Conservation (phyloP, 2,888 invertebrate genomes). For the Caenorhabditis afra region DNA sequence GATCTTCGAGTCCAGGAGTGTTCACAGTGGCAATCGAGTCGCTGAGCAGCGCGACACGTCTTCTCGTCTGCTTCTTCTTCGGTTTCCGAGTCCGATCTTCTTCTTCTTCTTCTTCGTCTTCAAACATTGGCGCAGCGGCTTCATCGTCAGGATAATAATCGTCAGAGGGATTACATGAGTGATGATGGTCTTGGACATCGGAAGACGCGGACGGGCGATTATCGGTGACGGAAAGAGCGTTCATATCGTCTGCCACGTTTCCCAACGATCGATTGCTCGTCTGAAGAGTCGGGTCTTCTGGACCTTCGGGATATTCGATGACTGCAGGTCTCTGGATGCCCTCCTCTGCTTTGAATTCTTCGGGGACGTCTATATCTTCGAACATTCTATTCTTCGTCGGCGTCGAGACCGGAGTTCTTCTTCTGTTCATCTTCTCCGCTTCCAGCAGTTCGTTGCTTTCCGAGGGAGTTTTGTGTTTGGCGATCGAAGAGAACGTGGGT, state of each 20-base stretch:
- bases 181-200: no score
- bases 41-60: conserved; percentile 15
- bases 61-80: neutral
- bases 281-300: neutral
- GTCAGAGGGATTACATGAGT: no score
- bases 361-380: neutral
- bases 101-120: conserved; percentile 5
- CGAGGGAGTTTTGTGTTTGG: conserved; percentile 1
- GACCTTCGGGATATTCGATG: no score
- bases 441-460: neutral
- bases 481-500: conserved; percentile 16
- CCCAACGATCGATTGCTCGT: neutral
- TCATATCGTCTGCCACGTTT: conserved; percentile 1
- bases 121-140: neutral
- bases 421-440: neutral
- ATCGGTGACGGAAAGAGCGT: conserved; percentile 12
- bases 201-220: neutral
- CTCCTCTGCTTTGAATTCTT: neutral
- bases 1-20: conserved; percentile 14
- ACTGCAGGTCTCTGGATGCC: no score
- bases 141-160: neutral
- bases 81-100: neutral
- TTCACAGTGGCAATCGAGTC: conserved; percentile 37
- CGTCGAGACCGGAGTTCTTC: neutral
- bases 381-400: neutral